Conservation (phyloP, 2,797 vertebrate species). For the Austrolebias charrua region DNA sequence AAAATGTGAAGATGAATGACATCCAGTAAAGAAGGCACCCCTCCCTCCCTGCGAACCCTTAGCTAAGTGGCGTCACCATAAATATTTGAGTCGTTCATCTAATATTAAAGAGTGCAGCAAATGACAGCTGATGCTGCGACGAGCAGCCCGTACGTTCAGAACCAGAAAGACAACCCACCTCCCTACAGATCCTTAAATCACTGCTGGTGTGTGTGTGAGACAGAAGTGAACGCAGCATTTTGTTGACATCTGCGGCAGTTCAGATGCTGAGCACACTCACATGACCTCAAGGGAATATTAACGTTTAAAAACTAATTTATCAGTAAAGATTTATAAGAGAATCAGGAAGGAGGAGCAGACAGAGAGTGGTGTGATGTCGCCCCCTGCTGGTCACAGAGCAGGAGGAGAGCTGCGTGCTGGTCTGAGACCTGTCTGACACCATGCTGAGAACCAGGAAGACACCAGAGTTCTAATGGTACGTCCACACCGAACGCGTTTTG, state of each 20-base stretch:
- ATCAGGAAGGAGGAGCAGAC: neutral
- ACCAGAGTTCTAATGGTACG: constrained; percentile 54
- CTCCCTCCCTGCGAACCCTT: constrained; percentile 43
- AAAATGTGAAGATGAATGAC: constrained; percentile 52
- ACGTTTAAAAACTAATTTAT: neutral
- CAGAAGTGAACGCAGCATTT: constrained; percentile 21
- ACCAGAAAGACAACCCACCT: constrained; percentile 5
- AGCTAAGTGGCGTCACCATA: constrained; percentile 68
- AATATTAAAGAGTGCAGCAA: constrained; percentile 67
- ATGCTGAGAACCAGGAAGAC: constrained; percentile 34
- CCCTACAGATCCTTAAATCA: constrained; percentile 5
- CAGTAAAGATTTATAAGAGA: neutral
- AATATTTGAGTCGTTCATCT: constrained; percentile 76
- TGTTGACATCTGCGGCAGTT: constrained; percentile 10
- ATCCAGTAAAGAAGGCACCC: constrained; percentile 23
- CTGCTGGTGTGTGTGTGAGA: neutral
- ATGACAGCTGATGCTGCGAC: constrained; percentile 58
- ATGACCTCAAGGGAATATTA: neutral
- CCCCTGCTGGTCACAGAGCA: constrained; percentile 64
- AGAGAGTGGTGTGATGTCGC: constrained; percentile 50
- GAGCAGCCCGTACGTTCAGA: constrained; percentile 23
- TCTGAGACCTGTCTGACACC: constrained; percentile 17
- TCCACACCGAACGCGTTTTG: too few species aligned
- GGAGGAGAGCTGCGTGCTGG: neutral
- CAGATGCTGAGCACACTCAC: neutral